Conservation (phyloP, 1,140 invertebrate species). For the Acyrthosiphon pisum region DNA sequence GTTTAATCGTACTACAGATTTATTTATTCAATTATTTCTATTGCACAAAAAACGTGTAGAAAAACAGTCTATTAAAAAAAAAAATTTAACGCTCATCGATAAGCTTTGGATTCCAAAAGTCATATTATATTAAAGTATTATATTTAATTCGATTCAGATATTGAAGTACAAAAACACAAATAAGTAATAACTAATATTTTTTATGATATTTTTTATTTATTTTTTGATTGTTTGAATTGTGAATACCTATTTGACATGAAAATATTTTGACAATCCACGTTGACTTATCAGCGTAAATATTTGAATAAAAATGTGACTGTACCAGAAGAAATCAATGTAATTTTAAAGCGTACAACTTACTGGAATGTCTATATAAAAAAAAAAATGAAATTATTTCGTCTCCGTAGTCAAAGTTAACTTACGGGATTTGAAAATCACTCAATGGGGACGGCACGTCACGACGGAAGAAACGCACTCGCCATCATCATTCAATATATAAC, state of each 20-base stretch:
- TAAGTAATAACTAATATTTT: background rate
- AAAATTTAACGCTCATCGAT: background rate
- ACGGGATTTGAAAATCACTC: background rate
- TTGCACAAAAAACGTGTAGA: background rate
- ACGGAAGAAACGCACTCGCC: background rate
- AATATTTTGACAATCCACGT: background rate
- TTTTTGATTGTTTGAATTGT: background rate
- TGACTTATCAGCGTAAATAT: background rate
- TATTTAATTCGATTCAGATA: background rate
- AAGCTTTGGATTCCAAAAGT: background rate
- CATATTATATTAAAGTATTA: background rate
- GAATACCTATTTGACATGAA: background rate
- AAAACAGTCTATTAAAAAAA: background rate
- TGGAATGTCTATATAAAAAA: background rate
- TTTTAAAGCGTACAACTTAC: background rate
- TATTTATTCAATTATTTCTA: background rate
- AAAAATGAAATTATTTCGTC: background rate
- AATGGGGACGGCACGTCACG: background rate
- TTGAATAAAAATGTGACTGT: background rate
- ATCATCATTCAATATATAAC: background rate
- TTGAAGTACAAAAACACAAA: background rate
- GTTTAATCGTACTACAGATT: too few relatives aligned
- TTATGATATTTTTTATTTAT: background rate
- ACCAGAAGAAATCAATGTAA: background rate
- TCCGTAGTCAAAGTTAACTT: background rate